These are phyloP conservation scores for Calliopum simillimum DNA, from an alignment of 2,888 invertebrate species.

Conservation along the genomic window DNA sequence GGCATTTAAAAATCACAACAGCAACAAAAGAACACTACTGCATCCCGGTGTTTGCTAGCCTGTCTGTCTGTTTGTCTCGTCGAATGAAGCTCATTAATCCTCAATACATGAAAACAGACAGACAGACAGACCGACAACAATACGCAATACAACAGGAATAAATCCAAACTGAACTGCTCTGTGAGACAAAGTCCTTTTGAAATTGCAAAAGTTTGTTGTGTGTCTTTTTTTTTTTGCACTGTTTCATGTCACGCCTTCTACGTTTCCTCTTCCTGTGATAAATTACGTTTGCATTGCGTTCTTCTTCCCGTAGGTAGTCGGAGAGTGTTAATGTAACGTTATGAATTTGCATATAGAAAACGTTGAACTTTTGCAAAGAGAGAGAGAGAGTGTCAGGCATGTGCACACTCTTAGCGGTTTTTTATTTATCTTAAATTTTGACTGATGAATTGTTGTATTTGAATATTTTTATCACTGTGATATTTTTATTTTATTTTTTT, in stretches of 20 bases:
- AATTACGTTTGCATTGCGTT: conserved; percentile 29
- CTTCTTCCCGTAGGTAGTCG: background rate
- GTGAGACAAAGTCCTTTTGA: conserved; percentile 19
- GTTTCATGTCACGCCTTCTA: conserved; percentile 7
- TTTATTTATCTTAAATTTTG: conserved; percentile 3
- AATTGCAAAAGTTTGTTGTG: conserved; percentile 26
- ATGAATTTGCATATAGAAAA: conserved; percentile 25
- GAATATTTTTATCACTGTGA: conserved; percentile 26
- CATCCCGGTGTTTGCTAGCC: background rate
- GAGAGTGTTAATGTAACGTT: background rate
- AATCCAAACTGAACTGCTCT: background rate
- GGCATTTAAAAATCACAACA: conserved; percentile 23
- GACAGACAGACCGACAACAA: background rate
- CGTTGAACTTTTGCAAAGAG: conserved; percentile 14
- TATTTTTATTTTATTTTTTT: conserved; percentile 7
- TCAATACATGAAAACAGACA: conserved; percentile 17
- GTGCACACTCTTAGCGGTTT: background rate
- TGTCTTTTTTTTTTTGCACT: background rate
- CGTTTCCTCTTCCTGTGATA: conserved; percentile 13
- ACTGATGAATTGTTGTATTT: conserved; percentile 31
- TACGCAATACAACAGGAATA: too few relatives aligned
- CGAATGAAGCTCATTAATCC: conserved; percentile 33
- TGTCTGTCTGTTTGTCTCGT: conserved; percentile 19
- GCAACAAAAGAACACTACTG: background rate
- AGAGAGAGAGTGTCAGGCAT: conserved; percentile 5